Evolutionary conservation across 2,113 vertebrate species (phyloP), one percentile per base, ranked within the genome.

Genomic region (Hydropotes inermis): DNA sequence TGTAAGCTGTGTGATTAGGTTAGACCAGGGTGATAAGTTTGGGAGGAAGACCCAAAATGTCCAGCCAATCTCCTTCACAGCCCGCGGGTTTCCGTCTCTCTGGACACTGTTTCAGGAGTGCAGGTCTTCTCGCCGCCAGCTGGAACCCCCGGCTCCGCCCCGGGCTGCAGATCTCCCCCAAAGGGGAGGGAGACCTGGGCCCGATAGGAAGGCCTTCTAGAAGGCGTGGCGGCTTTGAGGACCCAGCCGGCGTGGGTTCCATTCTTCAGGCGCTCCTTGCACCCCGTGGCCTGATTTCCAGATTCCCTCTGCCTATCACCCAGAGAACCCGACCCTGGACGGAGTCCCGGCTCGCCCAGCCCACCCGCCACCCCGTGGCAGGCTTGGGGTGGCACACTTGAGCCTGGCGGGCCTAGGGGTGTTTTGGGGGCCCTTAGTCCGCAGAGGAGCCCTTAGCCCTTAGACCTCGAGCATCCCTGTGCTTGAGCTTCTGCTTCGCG

Each of bases 101-200:
- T 7, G 36, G 23, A 78, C 39, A 25, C 36, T 36, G 39, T 27
- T 60, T 52, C 2, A 21, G 7, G 21, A 52, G n/a, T 55, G 12
- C 30, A 16, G 3, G 27, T 5, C n/a, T 67, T n/a, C n/a, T 33
- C 33, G 5, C 86, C 6, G 23, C 61, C 12, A 16, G 52, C 17
- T 11, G 28, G 9, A 4, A 39, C 4, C 6, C 83, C 30, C 1
- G 30, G 89, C 12, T 57, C 70, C 10, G 2, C 25, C 23, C 39
- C 14, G 17, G 6, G 25, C 30, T 5, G 9, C 39, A 23, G 28
- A 17, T 28, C 11, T 23, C 5, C 19, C 11, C 1, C 0, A 19
- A 15, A 36, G 28, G 27, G 74, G 58, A 43, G 19, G 27, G 16
- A 19, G 61, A n/a, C 27, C 27, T 28, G 2, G 50, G 47, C 25